phyloP scores from a whole-genome alignment of 2,888 invertebrate species.

The Ypsolopha scabrella region DNA sequence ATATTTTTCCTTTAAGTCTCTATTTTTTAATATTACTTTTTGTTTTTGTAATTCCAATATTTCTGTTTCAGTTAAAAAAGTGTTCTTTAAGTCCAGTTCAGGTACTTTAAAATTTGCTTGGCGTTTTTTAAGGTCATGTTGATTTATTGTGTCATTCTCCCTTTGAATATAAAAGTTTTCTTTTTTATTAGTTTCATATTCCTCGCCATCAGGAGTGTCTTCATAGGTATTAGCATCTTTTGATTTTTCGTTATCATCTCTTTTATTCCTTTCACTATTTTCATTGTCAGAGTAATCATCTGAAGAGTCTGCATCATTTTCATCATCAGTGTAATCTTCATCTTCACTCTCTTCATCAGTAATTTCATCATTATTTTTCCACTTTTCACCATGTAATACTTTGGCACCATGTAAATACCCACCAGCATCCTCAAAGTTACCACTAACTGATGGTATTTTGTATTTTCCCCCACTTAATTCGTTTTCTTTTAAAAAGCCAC shows the following conservation, averaged over 20 bases:
- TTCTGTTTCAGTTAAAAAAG: constrained; percentile 31
- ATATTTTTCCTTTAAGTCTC: constrained; percentile 61
- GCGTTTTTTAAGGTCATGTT: constrained; percentile 35
- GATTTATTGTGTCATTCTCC: constrained; percentile 1
- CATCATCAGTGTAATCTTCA: constrained; percentile 43
- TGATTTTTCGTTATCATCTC: neutral
- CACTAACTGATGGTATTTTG: constrained; percentile 39
- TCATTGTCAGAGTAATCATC: constrained; percentile 23
- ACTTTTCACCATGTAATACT: constrained; percentile 39
- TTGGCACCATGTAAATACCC: constrained; percentile 37
- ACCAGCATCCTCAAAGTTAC: constrained; percentile 34
- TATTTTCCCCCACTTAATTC: constrained; percentile 50
- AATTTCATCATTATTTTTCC: constrained; percentile 41
- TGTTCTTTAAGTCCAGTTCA: constrained; percentile 35
- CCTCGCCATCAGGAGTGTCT: constrained; percentile 4
- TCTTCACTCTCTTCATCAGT: constrained; percentile 31
- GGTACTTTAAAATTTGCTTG: constrained; percentile 39
- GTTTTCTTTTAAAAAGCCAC: constrained; percentile 51
- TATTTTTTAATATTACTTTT: constrained; percentile 19
- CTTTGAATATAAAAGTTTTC: neutral
- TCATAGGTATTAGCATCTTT: constrained; percentile 1
- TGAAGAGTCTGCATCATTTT: constrained; percentile 26
- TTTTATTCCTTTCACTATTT: constrained; percentile 17
- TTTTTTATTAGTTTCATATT: constrained; percentile 3
- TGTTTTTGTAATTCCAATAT: constrained; percentile 24